Evolutionary conservation across 2,888 invertebrate species (phyloP), one percentile per base, ranked within the genome.

Genomic region (Pimpla rufipes): DNA sequence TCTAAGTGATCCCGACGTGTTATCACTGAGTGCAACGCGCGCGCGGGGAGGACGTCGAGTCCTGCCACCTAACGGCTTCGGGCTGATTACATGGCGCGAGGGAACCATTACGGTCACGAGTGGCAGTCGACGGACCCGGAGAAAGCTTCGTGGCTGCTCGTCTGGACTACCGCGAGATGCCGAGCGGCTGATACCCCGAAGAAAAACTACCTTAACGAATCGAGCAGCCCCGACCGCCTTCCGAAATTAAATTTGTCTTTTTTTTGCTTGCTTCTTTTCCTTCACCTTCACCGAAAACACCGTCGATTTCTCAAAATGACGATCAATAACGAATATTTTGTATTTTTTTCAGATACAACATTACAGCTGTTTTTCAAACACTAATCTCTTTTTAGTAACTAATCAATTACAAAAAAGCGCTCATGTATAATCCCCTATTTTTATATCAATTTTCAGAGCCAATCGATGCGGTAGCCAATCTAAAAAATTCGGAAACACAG

Each of bases 31-130:
- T 21, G 71, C 18, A 62, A 11, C 16, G 37, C 62, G 62, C 16
- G 18, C 16, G 37, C 62, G 62, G 62, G 62, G 64, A 55, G 47
- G 73, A 70, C 62, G 35, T 16, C 76, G 71, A 86, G 86, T 74
- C 79, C 80, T 86, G 83, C 85, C 66, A 79, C 80, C 87, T 85
- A 86, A 86, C 87, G 85, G 78, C 85, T 83, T 85, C 80, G 83
- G 84, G 87, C 84, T 88, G 89, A 89, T 88, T 89, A 85, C 86
- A 83, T 81, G 85, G 85, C 81, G 79, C 85, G 79, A 84, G 83
- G 79, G 85, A 81, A 77, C 79, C 85, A 83, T 84, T 84, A 83
- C 80, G 81, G 85, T 64, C 76, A 75, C 78, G 83, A 84, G 80
- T 40, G 42, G 40, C 62, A 74, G 62, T 35, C 59, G 35, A 50